Base-by-base conservation (phyloP, 2,888 invertebrate species). In the Eupithecia tripunctaria region DNA sequence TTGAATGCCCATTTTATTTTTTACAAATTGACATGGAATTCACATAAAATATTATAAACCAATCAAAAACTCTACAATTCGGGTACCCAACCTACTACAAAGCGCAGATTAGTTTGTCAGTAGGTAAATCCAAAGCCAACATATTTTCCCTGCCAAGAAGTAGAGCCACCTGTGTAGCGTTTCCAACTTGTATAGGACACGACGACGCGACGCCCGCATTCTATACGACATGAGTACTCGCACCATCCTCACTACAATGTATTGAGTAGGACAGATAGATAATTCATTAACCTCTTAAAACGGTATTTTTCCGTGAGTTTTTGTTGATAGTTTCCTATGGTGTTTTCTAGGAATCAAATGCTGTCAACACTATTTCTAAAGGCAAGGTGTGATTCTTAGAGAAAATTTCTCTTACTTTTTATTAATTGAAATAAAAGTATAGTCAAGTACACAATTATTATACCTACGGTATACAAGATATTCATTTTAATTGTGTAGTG, bases 81-180 rank as follows among this genome's bases (percentile, higher is more conserved):
- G 2, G 10, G 47, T 47, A 47, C n/a, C 8, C 18, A 21, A 51
- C 51, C 47, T 47, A 8, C 47, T 8, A 51, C 10, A 51, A 21
- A 21, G n/a, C n/a, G 6, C 8, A n/a, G 25, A n/a, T n/a, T 25
- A 56, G 51, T 25, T 12, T 25, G 1, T 25, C 21, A 51, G 21
- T 21, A 14, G 14, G 25, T 51, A 10, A 10, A 21, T 56, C 25
- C 21, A 25, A 56, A 25, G 25, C 12, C 36, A 72, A 67, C 8
- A 6, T 60, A 27, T 60, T 47, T 60, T 29, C 27, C 36, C 32
- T 10, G 3, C 32, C n/a, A 68, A 25, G 8, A 68, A 41, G 90
- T 90, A 88, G 90, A 91, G 91, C 86, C 76, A 83, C 87, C 74
- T 86, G 84, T 84, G 78, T 75, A 82, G 80, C 86, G 82, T 80